Evolutionary conservation across 2,113 vertebrate genomes (phyloP), one percentile per base, ranked within the genome.

Genomic region (Nycticebus coucang): DNA sequence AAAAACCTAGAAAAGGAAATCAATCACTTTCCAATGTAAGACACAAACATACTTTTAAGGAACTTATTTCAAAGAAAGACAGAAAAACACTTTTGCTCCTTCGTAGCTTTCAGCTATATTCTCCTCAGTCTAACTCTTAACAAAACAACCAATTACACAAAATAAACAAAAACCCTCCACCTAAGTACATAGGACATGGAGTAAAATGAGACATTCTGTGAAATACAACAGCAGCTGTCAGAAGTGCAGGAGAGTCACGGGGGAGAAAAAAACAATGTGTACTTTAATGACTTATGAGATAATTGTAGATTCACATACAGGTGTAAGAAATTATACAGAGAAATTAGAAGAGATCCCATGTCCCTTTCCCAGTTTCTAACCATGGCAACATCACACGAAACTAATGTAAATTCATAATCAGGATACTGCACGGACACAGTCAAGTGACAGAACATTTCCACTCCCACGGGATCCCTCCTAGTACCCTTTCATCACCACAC

Each of bases 41-140:
- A 77, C 60, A 53, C 55, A 84, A n/a, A 35, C 45, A 26, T 15
- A 28, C 17, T 35, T 69, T 78, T 50, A 85, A 85, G 71, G 55
- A 57, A 71, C 2, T 74, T 60, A 8, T 82, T 89, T 89, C 45
- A 79, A 41, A 92, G 64, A 72, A 74, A 78, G 57, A 64, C 74
- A 78, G 41, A 74, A 89, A 79, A 75, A 41, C 28, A 45, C 4
- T 89, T 74, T 59, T 50, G 35, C n/a, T 53, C 75, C n/a, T 24
- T 77, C 78, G 59, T 72, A 86, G 26, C 8, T 71, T 86, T 82
- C 86, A 81, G 22, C 50, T 81, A 81, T n/a, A 45, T 85, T 50
- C 35, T 88, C 84, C n/a, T 82, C 30, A 24, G n/a, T 71, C 62
- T 37, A 90, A 87, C 33, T 66, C 75, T 84, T 37, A 6, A 41